Conservation (phyloP, 2,888 invertebrate genomes). For the Meghimatium bilineatum region DNA sequence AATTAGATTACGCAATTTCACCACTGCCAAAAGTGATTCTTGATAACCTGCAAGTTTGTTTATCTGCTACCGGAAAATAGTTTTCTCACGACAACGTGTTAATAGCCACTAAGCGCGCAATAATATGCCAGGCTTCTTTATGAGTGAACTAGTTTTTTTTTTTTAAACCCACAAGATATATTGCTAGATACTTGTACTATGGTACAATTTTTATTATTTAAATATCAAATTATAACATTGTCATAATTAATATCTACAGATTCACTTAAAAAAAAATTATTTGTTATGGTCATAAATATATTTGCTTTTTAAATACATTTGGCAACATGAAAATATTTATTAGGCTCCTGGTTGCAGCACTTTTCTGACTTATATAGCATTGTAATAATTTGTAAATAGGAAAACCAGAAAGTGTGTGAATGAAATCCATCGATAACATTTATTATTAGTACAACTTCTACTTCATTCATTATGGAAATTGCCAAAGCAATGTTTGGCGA, state of each 20-base stretch:
- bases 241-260: too few relatives aligned
- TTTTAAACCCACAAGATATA: neutral
- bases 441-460: neutral
- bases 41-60: too few relatives aligned
- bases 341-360: too few relatives aligned
- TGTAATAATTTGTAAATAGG: constrained; percentile 29
- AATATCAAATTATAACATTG: neutral
- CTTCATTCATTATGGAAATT: constrained; percentile 85
- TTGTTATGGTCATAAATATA: neutral
- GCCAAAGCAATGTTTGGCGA: constrained; percentile 93
- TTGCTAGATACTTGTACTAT: too few relatives aligned
- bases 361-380: constrained; percentile 9
- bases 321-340: too few relatives aligned
- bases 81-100: too few relatives aligned
- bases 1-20: too few relatives aligned
- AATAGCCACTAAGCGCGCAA: neutral
- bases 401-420: neutral
- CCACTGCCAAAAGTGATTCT: too few relatives aligned
- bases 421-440: neutral
- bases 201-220: neutral
- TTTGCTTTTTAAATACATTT: neutral
- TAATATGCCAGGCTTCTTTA: neutral
- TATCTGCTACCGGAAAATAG: too few relatives aligned
- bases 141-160: neutral
- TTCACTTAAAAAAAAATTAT: too few relatives aligned